phyloP scores from a whole-genome alignment of 2,113 vertebrate genomes.

The Salminus brasiliensis region DNA sequence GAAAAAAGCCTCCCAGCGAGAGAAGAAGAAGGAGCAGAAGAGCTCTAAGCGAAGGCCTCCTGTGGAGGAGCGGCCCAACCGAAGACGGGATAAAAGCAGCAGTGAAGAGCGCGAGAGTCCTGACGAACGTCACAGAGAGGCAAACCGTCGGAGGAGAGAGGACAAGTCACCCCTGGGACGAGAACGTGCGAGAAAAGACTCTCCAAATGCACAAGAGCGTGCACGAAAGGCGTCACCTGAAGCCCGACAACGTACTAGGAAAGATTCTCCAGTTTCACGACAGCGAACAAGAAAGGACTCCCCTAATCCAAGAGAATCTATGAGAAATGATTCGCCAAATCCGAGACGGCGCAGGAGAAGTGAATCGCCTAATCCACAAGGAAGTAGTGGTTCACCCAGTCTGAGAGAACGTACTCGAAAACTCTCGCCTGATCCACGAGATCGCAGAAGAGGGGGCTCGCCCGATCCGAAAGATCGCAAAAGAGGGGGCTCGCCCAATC shows the following conservation, averaged over 20 bases:
- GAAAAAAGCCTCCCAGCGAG: slow-evolving; percentile 63
- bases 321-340: background rate
- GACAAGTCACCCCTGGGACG: slow-evolving; percentile 5
- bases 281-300: background rate
- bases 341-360: background rate
- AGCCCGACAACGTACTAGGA: background rate
- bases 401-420: background rate
- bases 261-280: background rate
- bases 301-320: background rate
- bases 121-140: background rate
- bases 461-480: background rate
- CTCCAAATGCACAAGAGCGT: background rate
- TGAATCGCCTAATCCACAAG: background rate
- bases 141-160: background rate
- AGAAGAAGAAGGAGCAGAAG: slow-evolving; percentile 65
- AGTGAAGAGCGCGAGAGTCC: slow-evolving; percentile 46
- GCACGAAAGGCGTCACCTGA: too few species aligned
- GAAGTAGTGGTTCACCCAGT: background rate
- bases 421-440: background rate
- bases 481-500: background rate
- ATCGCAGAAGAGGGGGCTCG: background rate
- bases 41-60: slow-evolving; percentile 68
- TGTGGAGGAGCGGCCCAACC: slow-evolving; percentile 63
- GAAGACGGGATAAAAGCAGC: slow-evolving; percentile 54
- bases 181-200: background rate